Evolutionary conservation across 1,140 invertebrate species (phyloP), one percentile per base, ranked within the genome.

Genomic region (Cotesia typhae): DNA sequence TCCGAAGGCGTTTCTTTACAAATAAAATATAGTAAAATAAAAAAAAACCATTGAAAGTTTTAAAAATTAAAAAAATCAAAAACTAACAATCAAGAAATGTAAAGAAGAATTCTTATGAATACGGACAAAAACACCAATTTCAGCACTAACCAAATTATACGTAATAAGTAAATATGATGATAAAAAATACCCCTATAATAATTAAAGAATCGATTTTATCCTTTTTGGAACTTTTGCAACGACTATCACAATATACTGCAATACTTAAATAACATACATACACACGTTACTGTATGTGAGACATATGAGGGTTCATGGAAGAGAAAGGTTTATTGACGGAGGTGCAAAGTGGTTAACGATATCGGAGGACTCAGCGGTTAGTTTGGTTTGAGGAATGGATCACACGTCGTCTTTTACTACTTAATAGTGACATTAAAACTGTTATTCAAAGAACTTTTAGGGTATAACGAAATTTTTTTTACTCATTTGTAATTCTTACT

Each of bases 321-420:
- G 55, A 70, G 67, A 73, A 73, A 75, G 67, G 71, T 67, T 69
- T 73, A 75, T 75, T 72, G 74, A 73, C 70, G 73, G 76, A 77
- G 74, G 76, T 65, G 77, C 68, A 80, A 80, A 82, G 79, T 76
- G 74, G 73, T 76, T 79, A 82, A 82, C 79, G 76, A 80, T 72
- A 67, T 79, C 69, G 69, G 72, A 79, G 75, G 72, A 79, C 78
- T 72, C 65, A 28, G 79, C 64, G 81, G 81, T 82, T 72, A 75
- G 72, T 75, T 79, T 78, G 74, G 73, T 70, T 73, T 71, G 72
- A 78, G 74, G 75, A 76, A 76, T 55, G 71, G 68, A 72, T 61
- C 71, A 28, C 60, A 51, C 28, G 51, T 10, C n/a, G 35, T 57
- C 69, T 57, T 55, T 60, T 52, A 51, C 51, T 66, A 66, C 47